Conservation (phyloP, 2,888 invertebrate species). For the Hirtodrosophila trivittata region DNA sequence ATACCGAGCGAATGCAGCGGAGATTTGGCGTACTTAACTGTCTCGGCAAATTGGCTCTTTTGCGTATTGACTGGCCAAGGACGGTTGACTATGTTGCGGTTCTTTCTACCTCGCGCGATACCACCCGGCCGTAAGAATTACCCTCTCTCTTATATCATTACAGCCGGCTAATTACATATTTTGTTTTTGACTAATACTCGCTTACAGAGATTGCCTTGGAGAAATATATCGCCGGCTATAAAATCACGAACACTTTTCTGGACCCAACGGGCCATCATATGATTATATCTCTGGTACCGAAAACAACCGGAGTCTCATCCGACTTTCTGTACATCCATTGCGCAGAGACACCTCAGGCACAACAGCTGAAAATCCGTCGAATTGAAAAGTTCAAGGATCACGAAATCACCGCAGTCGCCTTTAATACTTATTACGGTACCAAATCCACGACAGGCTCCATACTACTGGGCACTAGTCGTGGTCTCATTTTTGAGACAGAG, state of each 20-base stretch:
- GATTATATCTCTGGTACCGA: slow-evolving; percentile 88
- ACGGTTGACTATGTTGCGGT: slow-evolving; percentile 87
- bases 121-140: slow-evolving; percentile 88
- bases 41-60: slow-evolving; percentile 92
- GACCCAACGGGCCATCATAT: slow-evolving; percentile 95
- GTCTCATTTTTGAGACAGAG: slow-evolving; percentile 95
- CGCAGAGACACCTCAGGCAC: slow-evolving; percentile 83
- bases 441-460: slow-evolving; percentile 92
- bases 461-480: slow-evolving; percentile 94
- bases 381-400: slow-evolving; percentile 85
- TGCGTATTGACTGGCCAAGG: slow-evolving; percentile 92
- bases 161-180: neutral
- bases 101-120: slow-evolving; percentile 91
- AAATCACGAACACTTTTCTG: slow-evolving; percentile 84
- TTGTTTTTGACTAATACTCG: neutral
- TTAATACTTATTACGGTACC: slow-evolving; percentile 90
- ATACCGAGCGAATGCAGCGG: slow-evolving; percentile 86
- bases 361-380: slow-evolving; percentile 89
- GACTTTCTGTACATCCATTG: slow-evolving; percentile 92
- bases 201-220: slow-evolving; percentile 80
- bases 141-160: neutral
- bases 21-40: slow-evolving; percentile 91
- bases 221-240: slow-evolving; percentile 81
- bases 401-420: slow-evolving; percentile 95
- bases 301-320: slow-evolving; percentile 84